Evolutionary conservation across 2,113 vertebrate species (phyloP).

Genomic region (Toxotes jaculatrix): DNA sequence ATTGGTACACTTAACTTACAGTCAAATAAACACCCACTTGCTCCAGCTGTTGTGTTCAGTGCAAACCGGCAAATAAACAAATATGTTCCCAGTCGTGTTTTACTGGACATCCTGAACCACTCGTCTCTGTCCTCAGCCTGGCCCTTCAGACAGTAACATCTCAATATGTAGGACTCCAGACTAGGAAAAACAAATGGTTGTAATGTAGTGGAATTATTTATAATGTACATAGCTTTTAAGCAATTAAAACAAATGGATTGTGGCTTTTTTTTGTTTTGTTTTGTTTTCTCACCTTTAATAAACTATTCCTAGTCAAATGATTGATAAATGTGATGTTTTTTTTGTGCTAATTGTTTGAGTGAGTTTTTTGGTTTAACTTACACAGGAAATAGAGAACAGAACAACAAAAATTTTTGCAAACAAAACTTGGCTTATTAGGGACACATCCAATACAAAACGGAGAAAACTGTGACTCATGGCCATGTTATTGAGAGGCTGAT

Average conservation of each 20-base stretch:
- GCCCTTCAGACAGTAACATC: slow-evolving; percentile 49
- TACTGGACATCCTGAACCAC: slow-evolving; percentile 15
- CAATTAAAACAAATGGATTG: slow-evolving; percentile 75
- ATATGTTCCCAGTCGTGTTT: slow-evolving; percentile 19
- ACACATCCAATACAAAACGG: no score
- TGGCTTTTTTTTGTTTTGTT: slow-evolving; percentile 74
- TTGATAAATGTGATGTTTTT: slow-evolving; percentile 5
- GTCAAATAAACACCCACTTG: slow-evolving; percentile 16
- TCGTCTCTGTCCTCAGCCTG: slow-evolving; percentile 29
- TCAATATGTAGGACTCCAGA: slow-evolving; percentile 65
- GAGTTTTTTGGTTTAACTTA: neutral
- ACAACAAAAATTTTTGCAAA: neutral
- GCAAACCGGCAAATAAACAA: slow-evolving; percentile 38
- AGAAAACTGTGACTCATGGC: neutral
- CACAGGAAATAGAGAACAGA: no score
- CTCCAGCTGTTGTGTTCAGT: slow-evolving; percentile 49
- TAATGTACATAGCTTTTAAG: slow-evolving; percentile 85
- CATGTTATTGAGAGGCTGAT: slow-evolving; percentile 6
- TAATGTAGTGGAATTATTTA: slow-evolving; percentile 85
- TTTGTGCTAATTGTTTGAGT: neutral
- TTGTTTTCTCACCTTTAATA: slow-evolving; percentile 85
- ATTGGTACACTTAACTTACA: slow-evolving; percentile 6
- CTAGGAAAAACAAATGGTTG: slow-evolving; percentile 73
- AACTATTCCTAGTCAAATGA: slow-evolving; percentile 84
- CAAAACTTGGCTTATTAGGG: no score